Percentiles rank a stretch among this genome's conserved stretches.
phyloP scores from a whole-genome alignment of 2,113 vertebrate genomes.

The Lepus timidus region DNA sequence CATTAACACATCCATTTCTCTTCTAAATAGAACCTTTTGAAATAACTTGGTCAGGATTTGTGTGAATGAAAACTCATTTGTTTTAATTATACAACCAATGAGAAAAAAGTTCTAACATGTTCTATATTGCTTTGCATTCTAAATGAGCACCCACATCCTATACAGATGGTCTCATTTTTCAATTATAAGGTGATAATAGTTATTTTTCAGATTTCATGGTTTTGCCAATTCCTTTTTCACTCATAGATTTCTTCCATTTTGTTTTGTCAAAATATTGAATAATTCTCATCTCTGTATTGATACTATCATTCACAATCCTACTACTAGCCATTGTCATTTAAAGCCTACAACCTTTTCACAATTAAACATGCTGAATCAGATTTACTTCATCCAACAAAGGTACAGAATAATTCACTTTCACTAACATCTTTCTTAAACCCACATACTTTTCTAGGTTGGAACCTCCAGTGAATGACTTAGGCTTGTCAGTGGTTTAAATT shows the following conservation, averaged over 20 bases:
- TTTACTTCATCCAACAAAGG: background rate
- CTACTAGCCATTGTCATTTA: background rate
- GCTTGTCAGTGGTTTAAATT: no score
- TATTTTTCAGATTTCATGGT: constrained; percentile 42
- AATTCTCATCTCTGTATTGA: constrained; percentile 15
- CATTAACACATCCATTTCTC: constrained; percentile 64
- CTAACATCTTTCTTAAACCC: background rate
- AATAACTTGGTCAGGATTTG: constrained; percentile 73
- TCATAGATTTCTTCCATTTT: constrained; percentile 18
- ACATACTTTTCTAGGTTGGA: background rate
- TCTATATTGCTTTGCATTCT: constrained; percentile 58
- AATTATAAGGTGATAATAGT: constrained; percentile 60
- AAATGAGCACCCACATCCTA: constrained; percentile 7
- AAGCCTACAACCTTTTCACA: background rate
- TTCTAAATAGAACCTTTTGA: constrained; percentile 69
- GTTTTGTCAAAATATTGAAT: constrained; percentile 15
- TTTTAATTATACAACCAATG: constrained; percentile 69
- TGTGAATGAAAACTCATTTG: constrained; percentile 71
- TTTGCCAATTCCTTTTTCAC: constrained; percentile 36
- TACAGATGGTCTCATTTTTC: constrained; percentile 36
- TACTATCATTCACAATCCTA: background rate
- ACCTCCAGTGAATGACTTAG: background rate
- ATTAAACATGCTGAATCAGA: background rate
- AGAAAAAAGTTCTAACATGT: constrained; percentile 62
- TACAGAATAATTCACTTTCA: background rate